These are phyloP conservation scores for Temnothorax unifasciatus DNA, from an alignment of 2,888 invertebrate species.

Conservation along the genomic window DNA sequence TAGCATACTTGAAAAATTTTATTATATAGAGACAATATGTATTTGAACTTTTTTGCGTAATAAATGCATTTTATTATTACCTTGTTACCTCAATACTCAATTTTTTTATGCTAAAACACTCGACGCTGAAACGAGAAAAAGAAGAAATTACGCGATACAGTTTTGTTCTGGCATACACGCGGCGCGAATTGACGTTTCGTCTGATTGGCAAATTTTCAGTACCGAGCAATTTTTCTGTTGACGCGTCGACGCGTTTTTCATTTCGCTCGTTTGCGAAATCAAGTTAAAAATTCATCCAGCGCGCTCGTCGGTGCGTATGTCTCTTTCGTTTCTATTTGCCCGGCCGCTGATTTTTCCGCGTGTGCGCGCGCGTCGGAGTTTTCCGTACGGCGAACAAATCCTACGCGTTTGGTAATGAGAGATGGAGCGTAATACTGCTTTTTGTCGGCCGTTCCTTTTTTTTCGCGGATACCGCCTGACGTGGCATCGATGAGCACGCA, in stretches of 20 bases:
- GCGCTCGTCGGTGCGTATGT: conserved; percentile 27
- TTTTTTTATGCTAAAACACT: neutral
- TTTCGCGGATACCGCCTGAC: neutral
- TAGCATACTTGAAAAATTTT: neutral
- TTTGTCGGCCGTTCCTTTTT: conserved; percentile 3
- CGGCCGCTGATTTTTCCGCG: conserved; percentile 30
- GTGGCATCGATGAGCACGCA: neutral
- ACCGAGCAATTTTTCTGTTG: conserved; percentile 42
- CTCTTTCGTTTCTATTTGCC: conserved; percentile 42
- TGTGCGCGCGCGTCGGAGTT: neutral
- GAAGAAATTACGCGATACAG: neutral
- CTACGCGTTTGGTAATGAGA: conserved; percentile 19
- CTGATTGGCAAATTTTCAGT: conserved; percentile 51
- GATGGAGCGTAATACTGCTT: conserved; percentile 23
- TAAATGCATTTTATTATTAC: neutral
- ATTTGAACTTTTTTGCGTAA: neutral
- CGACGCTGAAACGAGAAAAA: neutral
- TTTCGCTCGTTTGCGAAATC: conserved; percentile 51
- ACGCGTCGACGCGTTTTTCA: conserved; percentile 55
- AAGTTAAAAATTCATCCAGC: conserved; percentile 53
- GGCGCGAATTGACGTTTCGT: conserved; percentile 39
- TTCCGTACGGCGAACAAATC: conserved; percentile 30
- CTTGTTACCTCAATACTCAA: neutral
- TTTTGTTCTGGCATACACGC: neutral
- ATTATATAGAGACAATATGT: neutral